Percentiles rank a stretch among this genome's conserved stretches.
These are phyloP conservation scores for Hypsibius dujardini DNA, from an alignment of 1,140 invertebrate species.

Conservation along the genomic window DNA sequence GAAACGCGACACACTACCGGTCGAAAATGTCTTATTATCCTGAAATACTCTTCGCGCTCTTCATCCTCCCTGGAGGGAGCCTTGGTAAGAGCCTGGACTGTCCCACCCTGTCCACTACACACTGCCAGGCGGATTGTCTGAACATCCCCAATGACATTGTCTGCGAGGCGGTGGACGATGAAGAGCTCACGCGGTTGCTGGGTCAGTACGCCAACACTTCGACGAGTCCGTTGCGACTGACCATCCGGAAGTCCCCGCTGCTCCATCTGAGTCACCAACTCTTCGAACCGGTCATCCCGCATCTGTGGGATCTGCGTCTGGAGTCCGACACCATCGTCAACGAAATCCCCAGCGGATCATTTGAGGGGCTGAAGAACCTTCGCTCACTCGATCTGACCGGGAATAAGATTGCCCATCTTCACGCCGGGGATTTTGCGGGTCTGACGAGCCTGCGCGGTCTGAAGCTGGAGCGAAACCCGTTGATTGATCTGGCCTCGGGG, in stretches of 20 bases:
- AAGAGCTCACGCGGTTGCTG: background rate
- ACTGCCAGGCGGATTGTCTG: conserved; percentile 2
- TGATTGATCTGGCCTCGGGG: conserved; percentile 16
- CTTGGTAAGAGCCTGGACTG: too few relatives aligned
- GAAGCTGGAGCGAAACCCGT: conserved; percentile 20
- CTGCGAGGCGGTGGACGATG: background rate
- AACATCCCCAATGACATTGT: background rate
- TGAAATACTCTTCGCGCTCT: too few relatives aligned
- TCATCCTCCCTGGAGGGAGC: too few relatives aligned
- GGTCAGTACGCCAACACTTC: conserved; percentile 2
- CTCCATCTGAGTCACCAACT: background rate
- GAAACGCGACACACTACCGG: too few relatives aligned
- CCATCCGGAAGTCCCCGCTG: background rate
- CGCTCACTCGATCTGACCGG: conserved; percentile 59
- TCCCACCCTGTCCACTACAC: background rate
- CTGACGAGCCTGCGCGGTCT: conserved; percentile 52
- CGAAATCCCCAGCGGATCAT: conserved; percentile 46
- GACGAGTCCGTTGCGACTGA: background rate
- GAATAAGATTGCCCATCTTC: conserved; percentile 54
- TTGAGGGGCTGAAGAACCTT: conserved; percentile 44
- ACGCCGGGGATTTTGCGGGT: conserved; percentile 61
- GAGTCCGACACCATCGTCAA: conserved; percentile 51
- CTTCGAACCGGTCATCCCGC: background rate
- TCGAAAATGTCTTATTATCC: too few relatives aligned
- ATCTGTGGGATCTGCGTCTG: conserved; percentile 48